These are phyloP conservation scores for Cyaniris semiargus DNA, from an alignment of 2,888 invertebrate genomes.

Conservation along the genomic window DNA sequence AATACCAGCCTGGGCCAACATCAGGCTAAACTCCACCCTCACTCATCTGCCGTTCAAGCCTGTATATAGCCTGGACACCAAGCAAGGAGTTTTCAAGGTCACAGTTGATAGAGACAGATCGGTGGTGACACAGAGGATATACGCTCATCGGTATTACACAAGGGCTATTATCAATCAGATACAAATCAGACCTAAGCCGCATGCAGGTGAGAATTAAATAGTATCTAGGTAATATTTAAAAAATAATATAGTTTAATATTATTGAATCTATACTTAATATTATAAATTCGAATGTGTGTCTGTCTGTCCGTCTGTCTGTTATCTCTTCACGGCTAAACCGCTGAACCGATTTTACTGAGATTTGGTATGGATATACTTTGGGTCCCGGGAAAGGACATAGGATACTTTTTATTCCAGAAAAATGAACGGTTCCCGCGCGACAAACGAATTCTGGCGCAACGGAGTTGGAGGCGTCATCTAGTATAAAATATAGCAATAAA, in stretches of 20 bases:
- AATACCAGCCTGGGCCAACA: constrained; percentile 81
- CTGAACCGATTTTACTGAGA: no score
- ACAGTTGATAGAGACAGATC: constrained; percentile 71
- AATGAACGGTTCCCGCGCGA: no score
- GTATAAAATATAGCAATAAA: not conserved
- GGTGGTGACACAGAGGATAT: constrained; percentile 71
- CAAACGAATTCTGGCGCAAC: no score
- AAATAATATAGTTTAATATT: no score
- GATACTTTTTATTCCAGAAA: no score
- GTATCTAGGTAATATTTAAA: not conserved
- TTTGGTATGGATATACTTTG: no score
- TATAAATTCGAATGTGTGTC: no score
- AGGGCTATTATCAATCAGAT: constrained; percentile 76
- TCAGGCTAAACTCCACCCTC: constrained; percentile 72
- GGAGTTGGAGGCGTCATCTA: no score
- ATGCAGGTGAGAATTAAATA: constrained; percentile 53
- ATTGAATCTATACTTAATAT: no score
- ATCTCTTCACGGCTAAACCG: no score
- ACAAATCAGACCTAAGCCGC: constrained; percentile 67
- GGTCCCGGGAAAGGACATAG: no score
- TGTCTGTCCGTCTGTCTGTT: no score
- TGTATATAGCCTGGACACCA: constrained; percentile 71
- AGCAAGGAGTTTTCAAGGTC: constrained; percentile 71
- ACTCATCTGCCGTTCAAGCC: constrained; percentile 62
- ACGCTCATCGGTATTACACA: constrained; percentile 72